Conservation (phyloP, 2,797 vertebrate species). For the Poeciliopsis turneri region DNA sequence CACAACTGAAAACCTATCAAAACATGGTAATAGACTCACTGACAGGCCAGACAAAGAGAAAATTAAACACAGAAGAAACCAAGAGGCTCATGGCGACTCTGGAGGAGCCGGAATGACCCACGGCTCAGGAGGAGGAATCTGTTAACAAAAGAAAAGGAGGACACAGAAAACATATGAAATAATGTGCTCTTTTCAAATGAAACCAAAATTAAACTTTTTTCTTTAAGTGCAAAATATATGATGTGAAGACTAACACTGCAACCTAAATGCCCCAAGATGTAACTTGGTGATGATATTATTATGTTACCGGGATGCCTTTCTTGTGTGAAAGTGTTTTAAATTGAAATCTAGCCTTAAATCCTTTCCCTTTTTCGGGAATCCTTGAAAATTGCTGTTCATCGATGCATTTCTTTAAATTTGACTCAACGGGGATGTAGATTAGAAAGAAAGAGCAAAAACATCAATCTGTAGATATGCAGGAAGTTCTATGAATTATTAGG, state of each 20-base stretch:
- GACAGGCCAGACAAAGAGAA: background rate
- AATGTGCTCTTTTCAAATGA: too few relatives aligned
- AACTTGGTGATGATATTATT: background rate
- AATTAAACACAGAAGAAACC: background rate
- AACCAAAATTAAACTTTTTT: background rate
- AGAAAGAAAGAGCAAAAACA: background rate
- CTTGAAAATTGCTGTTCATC: background rate
- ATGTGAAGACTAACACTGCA: background rate
- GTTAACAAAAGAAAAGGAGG: too few relatives aligned
- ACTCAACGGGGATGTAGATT: background rate
- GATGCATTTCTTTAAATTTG: background rate
- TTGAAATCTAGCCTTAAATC: background rate
- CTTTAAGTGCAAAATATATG: background rate
- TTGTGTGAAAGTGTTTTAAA: background rate
- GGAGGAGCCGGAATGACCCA: background rate
- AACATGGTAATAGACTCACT: background rate
- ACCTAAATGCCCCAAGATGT: background rate
- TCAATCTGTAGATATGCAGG: background rate
- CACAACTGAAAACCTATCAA: background rate
- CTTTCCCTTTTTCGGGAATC: background rate
- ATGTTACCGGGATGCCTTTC: background rate
- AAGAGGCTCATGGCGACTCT: background rate
- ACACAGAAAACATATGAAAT: too few relatives aligned
- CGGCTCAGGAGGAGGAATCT: background rate
- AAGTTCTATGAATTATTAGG: background rate